Percentiles rank a stretch among this genome's conserved stretches.
Evolutionary conservation across 2,113 vertebrate genomes (phyloP).

Genomic region (Hippoglossus stenolepis): DNA sequence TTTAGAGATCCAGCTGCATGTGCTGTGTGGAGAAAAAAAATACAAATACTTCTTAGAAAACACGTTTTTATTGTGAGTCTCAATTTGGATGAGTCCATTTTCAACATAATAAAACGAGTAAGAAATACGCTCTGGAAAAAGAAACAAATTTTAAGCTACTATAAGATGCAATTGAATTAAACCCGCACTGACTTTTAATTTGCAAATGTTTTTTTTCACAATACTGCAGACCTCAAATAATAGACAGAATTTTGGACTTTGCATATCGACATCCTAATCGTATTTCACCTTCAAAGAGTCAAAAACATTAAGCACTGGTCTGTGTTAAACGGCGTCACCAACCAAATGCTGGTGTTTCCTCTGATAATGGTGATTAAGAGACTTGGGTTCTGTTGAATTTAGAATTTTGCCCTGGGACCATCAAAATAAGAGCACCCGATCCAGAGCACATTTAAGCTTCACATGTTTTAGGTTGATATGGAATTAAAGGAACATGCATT

Average conservation of each 20-base stretch:
- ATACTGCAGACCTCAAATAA: neutral
- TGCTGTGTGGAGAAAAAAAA: no score
- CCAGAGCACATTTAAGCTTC: neutral
- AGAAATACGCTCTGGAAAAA: neutral
- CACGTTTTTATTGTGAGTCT: neutral
- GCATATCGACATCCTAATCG: neutral
- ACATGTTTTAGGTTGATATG: constrained; percentile 8
- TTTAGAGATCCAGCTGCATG: no score
- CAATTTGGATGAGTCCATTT: neutral
- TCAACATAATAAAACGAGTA: neutral
- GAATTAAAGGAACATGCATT: constrained; percentile 17
- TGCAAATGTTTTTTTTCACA: no score
- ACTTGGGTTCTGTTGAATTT: no score
- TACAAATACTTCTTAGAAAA: neutral
- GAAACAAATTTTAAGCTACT: neutral
- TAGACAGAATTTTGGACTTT: no score
- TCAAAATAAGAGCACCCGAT: neutral
- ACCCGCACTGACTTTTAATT: neutral
- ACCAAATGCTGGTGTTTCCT: no score
- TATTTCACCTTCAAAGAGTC: neutral
- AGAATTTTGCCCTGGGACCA: no score
- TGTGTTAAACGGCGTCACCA: neutral
- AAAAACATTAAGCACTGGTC: neutral
- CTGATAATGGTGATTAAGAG: no score
- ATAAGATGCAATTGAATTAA: neutral